Percentiles rank a stretch among this genome's conserved stretches.
phyloP scores from a whole-genome alignment of 64 coral and sea anemone species.

The Porites australiensis region DNA sequence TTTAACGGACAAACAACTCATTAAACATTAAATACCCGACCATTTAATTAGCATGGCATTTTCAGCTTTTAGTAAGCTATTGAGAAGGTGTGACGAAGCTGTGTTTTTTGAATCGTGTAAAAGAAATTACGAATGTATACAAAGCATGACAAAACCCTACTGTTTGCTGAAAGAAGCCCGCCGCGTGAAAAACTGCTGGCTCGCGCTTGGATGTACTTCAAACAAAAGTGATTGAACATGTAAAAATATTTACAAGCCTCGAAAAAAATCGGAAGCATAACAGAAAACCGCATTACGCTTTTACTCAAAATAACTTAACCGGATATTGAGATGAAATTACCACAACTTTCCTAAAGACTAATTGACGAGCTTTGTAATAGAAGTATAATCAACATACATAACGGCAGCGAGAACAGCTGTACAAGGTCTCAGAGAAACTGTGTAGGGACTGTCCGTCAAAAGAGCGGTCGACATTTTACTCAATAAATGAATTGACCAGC shows the following conservation, averaged over 20 bases:
- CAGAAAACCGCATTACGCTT: slow-evolving; percentile 69
- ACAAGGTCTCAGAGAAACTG: slow-evolving; percentile 16
- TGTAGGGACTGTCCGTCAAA: neutral
- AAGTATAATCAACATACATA: slow-evolving; percentile 70
- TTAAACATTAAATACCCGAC: slow-evolving; percentile 77
- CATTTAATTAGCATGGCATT: slow-evolving; percentile 81
- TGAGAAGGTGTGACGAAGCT: slow-evolving; percentile 64
- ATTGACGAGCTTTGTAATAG: slow-evolving; percentile 92
- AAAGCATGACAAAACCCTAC: slow-evolving; percentile 31
- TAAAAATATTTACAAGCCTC: slow-evolving; percentile 48
- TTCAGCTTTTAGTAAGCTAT: slow-evolving; percentile 55
- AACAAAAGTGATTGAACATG: slow-evolving; percentile 55
- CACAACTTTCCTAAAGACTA: slow-evolving; percentile 53
- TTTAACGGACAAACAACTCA: slow-evolving; percentile 31
- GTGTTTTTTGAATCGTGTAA: slow-evolving; percentile 85
- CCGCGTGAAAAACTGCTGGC: slow-evolving; percentile 37
- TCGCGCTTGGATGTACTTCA: slow-evolving; percentile 5
- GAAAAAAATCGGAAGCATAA: slow-evolving; percentile 73
- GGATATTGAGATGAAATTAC: slow-evolving; percentile 92
- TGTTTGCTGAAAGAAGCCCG: slow-evolving; percentile 17
- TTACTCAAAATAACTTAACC: slow-evolving; percentile 87
- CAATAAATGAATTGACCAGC: slow-evolving; percentile 9
- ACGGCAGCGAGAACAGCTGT: slow-evolving; percentile 70
- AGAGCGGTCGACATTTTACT: slow-evolving; percentile 14
- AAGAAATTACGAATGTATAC: slow-evolving; percentile 92